These are phyloP conservation scores for Drosophila putrida DNA, from an alignment of 2,888 invertebrate genomes.

Conservation along the genomic window DNA sequence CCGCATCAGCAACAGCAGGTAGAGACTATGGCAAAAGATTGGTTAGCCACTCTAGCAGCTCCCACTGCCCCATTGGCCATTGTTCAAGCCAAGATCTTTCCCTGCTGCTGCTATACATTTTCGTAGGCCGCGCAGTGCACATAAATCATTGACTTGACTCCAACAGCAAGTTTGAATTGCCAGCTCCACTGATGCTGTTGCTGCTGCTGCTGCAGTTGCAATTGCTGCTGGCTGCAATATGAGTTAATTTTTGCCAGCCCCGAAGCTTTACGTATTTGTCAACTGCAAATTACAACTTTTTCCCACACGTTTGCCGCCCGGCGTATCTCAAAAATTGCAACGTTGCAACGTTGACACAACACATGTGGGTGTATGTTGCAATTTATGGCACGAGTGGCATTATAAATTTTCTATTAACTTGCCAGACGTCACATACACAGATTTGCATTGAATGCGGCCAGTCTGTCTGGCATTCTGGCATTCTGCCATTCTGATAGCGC, in stretches of 20 bases:
- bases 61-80: constrained; percentile 67
- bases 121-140: constrained; percentile 70
- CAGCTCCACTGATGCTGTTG: constrained; percentile 30
- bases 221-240: constrained; percentile 62
- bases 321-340: constrained; percentile 54
- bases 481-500: constrained; percentile 63
- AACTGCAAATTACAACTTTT: constrained; percentile 81
- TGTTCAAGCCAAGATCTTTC: constrained; percentile 49
- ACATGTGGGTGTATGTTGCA: constrained; percentile 74
- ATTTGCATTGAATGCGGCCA: constrained; percentile 76
- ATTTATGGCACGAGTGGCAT: constrained; percentile 74
- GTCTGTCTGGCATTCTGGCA: constrained; percentile 31
- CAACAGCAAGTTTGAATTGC: constrained; percentile 45
- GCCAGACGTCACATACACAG: constrained; percentile 60
- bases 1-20: constrained; percentile 29
- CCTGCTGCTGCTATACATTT: constrained; percentile 59
- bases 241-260: constrained; percentile 73
- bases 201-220: constrained; percentile 19
- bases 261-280: constrained; percentile 74
- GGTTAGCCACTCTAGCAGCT: constrained; percentile 58
- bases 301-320: constrained; percentile 68
- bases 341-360: constrained; percentile 50
- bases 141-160: constrained; percentile 65
- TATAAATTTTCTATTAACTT: constrained; percentile 81
- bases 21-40: constrained; percentile 46